Evolutionary conservation across 1,140 invertebrate genomes (phyloP), one percentile per base, ranked within the genome.

Genomic region (Drosophila bifasciata): DNA sequence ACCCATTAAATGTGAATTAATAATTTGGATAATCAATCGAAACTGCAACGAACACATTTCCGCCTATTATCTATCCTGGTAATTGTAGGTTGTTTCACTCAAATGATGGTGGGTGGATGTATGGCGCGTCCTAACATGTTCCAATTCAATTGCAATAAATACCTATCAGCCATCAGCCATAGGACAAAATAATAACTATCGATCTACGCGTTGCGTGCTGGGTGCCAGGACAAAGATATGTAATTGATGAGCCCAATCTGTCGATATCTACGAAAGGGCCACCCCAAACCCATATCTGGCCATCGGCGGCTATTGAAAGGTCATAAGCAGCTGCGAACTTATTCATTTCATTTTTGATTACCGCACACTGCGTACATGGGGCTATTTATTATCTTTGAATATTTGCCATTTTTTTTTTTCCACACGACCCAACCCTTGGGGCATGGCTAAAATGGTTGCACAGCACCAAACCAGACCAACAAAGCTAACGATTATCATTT

Each of bases 361-460:
- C 13, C 13, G 40, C 11, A 43, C 9, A 19, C 15, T 44, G n/a
- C 39, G 39, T 56, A 21, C 21, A 15, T 8, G 1, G 17, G 1
- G n/a, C n/a, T n/a, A n/a, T n/a, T n/a, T 5, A 32, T 9, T 32
- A 32, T 32, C 28, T 4, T 32, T 19, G 55, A 28, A 8, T 28
- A 28, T 23, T 61, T 32, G 19, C 59, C 19, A 64, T 67, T 67
- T 68, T 63, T 46, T 63, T n/a, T n/a, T 56, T 48, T 32, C 66
- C 66, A 64, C 66, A 69, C 66, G 66, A 68, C 49, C 49, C 63
- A 68, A 39, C 53, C 49, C 49, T 36, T 36, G 32, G 4, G 32
- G 11, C 32, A 28, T 3, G 6, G 46, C 64, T 67, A 60, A 68
- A 68, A 69, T 68, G 11, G 11, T 13, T 36, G 32, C 32, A 1